Base-by-base conservation (phyloP, 2,888 invertebrate genomes). In the Phania funesta region DNA sequence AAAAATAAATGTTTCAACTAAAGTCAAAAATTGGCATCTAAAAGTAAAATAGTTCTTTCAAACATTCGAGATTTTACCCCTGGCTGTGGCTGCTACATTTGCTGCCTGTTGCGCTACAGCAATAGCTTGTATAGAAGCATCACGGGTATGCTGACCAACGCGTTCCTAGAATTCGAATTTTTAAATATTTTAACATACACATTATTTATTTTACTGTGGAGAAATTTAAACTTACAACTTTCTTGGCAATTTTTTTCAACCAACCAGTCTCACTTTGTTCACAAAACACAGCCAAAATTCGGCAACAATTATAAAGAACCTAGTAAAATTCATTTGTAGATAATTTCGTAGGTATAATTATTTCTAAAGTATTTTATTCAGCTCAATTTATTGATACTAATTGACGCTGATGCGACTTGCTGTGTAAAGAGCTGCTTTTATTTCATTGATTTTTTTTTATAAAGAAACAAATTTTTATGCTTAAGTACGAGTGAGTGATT, bases 101-200 rank as follows among this genome's bases (percentile, higher is more conserved):
- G 87, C 86, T 0, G 86, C 87, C 50, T 85, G 85, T 48, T 87
- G 87, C 0, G 86, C 86, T 26, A 87, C 70, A 4, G 75, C 85
- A 41, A 86, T 80, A 2, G 78, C 73, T 70, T 86, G 84, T 29
- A 87, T 87, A 11, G 85, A 68, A 3, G 86, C 86, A 84, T 86
- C 86, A 54, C 87, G 84, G 35, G 86, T 84, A 71, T 86, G 85
- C 62, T 86, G 85, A 4, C 84, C 86, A 26, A 83, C 83, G 22
- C 85, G 83, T 62, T 86, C 85, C 86, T 87, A 60, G 6, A 18
- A 65, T 11, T 29, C 52, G 35, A 18, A 38, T 13, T 35, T 35
- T 13, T 29, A 46, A 60, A 48, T 4, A 4, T 38, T 52, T 26
- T 9, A n/a, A 20, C 6, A 38, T 16, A 48, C 20, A 35, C 9